Base-by-base conservation (phyloP, 2,113 vertebrate genomes). In the Erythrolamprus reginae region DNA sequence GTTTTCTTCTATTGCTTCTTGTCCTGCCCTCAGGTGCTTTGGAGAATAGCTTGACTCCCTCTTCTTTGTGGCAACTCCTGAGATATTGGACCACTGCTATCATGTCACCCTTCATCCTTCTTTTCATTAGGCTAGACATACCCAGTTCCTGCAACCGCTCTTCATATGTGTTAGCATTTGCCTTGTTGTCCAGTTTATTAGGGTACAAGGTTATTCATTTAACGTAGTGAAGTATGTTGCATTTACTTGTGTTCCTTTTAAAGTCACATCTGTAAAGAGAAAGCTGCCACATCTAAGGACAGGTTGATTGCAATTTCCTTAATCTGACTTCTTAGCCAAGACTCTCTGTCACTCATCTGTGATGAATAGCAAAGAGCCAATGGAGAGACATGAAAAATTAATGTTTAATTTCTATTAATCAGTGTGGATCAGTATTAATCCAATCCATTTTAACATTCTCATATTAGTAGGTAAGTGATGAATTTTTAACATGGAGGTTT, bases 151-250 rank as follows among this genome's bases (percentile, higher is more conserved):
- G 61, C 61, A 2, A 65, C 28, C 1, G 28, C n/a, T 65, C 28
- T 65, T 65, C 28, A 65, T n/a, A n/a, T 15, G 61, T 65, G n/a
- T 65, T n/a, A 61, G 58, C 28, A 28, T 65, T 58, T 2, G 28
- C 91, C 1, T 84, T 90, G 45, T 45, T n/a, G 94, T 92, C 96
- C 94, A 93, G 93, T 93, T 82, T 91, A 93, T 93, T 92, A 95
- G 95, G 97, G 95, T 9, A 0, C 93, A 94, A 95, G 95, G 86
- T 95, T 89, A 92, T 82, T 88, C 10, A 94, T 96, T 96, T 94
- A 84, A 5, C 85, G 90, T 92, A 94, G 93, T 97, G 96, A 97
- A 96, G 96, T 96, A 97, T 96, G 93, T 96, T 97, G 95, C 94
- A 94, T 95, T 88, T 88, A 94, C 95, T 96, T 93, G 91, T 24